These are phyloP conservation scores for Idaea dimidiata DNA, from an alignment of 2,888 invertebrate genomes.

Conservation along the genomic window DNA sequence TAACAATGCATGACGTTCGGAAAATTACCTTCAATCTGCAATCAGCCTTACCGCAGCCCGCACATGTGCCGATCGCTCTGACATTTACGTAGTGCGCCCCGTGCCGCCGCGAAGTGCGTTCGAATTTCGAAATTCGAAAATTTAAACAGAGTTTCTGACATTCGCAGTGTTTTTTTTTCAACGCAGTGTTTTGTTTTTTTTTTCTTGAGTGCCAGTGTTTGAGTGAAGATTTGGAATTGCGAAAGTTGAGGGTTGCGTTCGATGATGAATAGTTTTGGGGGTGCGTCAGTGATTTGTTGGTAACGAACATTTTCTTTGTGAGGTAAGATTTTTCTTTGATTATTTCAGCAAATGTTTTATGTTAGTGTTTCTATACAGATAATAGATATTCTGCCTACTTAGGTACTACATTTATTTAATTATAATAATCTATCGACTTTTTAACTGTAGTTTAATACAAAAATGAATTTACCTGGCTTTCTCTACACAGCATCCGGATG, in stretches of 20 bases:
- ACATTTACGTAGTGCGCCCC: constrained; percentile 78
- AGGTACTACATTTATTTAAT: too few relatives aligned
- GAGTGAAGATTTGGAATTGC: constrained; percentile 52
- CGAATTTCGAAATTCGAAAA: constrained; percentile 44
- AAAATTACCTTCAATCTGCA: constrained; percentile 48
- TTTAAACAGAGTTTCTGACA: constrained; percentile 38
- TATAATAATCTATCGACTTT: background rate
- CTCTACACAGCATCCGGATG: background rate
- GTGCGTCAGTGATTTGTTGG: constrained; percentile 31
- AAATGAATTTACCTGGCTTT: background rate
- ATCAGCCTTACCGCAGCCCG: constrained; percentile 59
- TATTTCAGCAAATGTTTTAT: background rate
- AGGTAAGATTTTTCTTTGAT: constrained; percentile 22
- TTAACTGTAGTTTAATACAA: background rate
- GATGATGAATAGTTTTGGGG: constrained; percentile 60
- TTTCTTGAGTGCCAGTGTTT: constrained; percentile 38
- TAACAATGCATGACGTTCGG: constrained; percentile 21
- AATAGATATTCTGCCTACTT: background rate
- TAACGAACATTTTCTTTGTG: constrained; percentile 23
- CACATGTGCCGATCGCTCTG: constrained; percentile 76
- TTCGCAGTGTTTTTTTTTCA: constrained; percentile 39
- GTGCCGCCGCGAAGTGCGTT: constrained; percentile 65
- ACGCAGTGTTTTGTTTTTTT: constrained; percentile 31
- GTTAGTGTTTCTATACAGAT: background rate
- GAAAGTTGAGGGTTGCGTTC: constrained; percentile 78